phyloP scores from a whole-genome alignment of 2,113 vertebrate species.

The Abramis brama region DNA sequence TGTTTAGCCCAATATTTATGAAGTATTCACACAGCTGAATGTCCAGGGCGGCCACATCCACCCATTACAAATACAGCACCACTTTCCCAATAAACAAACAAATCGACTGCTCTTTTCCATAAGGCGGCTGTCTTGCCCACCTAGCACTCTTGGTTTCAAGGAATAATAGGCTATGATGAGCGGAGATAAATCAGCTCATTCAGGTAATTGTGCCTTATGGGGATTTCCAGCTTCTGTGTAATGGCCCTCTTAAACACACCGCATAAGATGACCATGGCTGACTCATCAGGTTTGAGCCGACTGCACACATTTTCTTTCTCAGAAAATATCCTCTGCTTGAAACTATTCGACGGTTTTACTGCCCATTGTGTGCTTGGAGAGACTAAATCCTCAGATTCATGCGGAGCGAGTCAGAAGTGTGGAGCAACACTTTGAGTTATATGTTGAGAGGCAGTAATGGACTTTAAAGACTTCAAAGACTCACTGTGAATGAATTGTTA shows the following conservation, averaged over 20 bases:
- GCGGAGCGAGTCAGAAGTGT: not conserved
- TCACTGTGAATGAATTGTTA: not conserved
- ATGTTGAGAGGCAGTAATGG: slow-evolving; percentile 10
- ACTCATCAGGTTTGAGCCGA: slow-evolving; percentile 49
- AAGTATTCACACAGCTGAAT: slow-evolving; percentile 24
- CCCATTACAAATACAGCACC: slow-evolving; percentile 49
- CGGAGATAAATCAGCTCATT: slow-evolving; percentile 56
- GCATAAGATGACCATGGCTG: slow-evolving; percentile 51
- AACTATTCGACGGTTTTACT: not conserved
- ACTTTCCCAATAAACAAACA: slow-evolving; percentile 30
- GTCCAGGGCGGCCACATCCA: slow-evolving; percentile 19
- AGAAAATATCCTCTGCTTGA: not conserved
- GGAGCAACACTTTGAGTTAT: not conserved
- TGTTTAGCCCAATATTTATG: slow-evolving; percentile 32
- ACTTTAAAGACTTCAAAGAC: not conserved
- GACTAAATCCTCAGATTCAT: not conserved
- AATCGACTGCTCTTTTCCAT: slow-evolving; percentile 36
- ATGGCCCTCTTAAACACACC: slow-evolving; percentile 59
- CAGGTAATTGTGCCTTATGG: slow-evolving; percentile 62
- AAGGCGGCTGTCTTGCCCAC: slow-evolving; percentile 27
- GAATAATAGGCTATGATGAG: slow-evolving; percentile 47
- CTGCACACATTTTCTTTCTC: slow-evolving; percentile 33
- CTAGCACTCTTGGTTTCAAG: slow-evolving; percentile 27
- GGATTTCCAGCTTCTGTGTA: slow-evolving; percentile 55
- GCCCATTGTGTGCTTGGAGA: slow-evolving; percentile 16